Evolutionary conservation across 2,113 vertebrate species (phyloP).

Genomic region (Cheilinus undulatus): DNA sequence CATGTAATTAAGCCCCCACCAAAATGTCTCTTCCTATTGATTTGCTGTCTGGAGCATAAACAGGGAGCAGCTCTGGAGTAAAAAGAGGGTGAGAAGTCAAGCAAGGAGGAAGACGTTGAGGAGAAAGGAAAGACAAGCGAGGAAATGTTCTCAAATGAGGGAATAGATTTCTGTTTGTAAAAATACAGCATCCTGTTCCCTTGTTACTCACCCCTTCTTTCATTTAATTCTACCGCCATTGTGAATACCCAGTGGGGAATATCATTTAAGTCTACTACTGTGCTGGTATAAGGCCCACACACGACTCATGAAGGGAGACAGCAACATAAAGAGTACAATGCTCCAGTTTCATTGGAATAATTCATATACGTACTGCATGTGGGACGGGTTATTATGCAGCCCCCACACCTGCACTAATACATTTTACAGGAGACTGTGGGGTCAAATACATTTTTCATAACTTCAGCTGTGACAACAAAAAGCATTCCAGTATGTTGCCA

Average conservation of each 20-base stretch:
- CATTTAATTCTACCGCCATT: constrained; percentile 37
- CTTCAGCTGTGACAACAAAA: constrained; percentile 67
- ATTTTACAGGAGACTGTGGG: constrained; percentile 64
- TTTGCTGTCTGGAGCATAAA: constrained; percentile 58
- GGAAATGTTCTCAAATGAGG: constrained; percentile 55
- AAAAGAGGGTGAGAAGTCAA: constrained; percentile 20
- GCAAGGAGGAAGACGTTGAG: constrained; percentile 11
- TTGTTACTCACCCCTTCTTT: neutral
- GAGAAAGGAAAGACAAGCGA: neutral
- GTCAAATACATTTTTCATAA: constrained; percentile 72
- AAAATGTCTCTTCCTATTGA: constrained; percentile 62
- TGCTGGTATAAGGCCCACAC: constrained; percentile 24
- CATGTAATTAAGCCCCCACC: constrained; percentile 60
- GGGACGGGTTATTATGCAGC: constrained; percentile 54
- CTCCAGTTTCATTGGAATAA: constrained; percentile 52
- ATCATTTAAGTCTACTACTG: constrained; percentile 30
- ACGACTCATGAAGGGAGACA: constrained; percentile 29
- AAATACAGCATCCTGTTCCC: constrained; percentile 20
- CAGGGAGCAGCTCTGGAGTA: constrained; percentile 18
- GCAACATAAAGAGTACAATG: constrained; percentile 40
- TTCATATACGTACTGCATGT: constrained; percentile 50
- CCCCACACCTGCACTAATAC: constrained; percentile 45
- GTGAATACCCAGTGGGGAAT: constrained; percentile 47
- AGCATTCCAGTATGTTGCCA: constrained; percentile 42
- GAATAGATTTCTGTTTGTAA: constrained; percentile 2